Base-by-base conservation (phyloP, 2,797 vertebrate species). In the Sebastes taczanowskii region DNA sequence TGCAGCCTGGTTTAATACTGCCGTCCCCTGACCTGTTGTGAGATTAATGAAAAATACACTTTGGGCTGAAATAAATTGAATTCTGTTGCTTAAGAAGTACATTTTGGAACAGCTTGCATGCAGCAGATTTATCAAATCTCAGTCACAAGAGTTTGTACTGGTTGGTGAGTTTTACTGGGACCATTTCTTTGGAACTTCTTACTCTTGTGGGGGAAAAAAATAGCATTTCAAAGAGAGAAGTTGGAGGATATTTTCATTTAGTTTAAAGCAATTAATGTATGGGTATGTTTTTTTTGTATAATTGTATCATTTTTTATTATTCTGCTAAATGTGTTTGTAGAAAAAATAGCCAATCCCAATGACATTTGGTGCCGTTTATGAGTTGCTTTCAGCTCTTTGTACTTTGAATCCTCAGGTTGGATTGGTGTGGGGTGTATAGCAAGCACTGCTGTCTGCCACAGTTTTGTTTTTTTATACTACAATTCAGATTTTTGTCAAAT, bases 61-160 rank as follows among this genome's bases (percentile, higher is more conserved):
- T 82, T 46, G 35, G 60, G 7, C 65, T 69, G 30, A 77, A 32
- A 66, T 72, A 59, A 68, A 22, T 66, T 71, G 4, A 14, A 16
- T 63, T 60, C 74, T 63, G n/a, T 65, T 72, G 32, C 8, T 42
- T 22, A 16, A 59, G 46, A 71, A 20, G 25, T 11, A n/a, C 13
- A 10, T 72, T 81, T 69, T 46, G 20, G 18, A 77, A 80, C 14
- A 69, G 59, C 30, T 59, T 77, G 6, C 67, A 62, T 18, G 23
- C 62, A 62, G 58, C 34, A 20, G 11, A 38, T 59, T 49, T 20
- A 65, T 69, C 29, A 61, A 71, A 75, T 52, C 65, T 55, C 30
- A 70, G 70, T 81, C 74, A 66, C 61, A 79, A 75, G 77, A 42
- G 71, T 62, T 71, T 73, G 34, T 71, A 46, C 11, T 23, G 56